phyloP scores from a whole-genome alignment of 2,113 vertebrate species.

The Rhombomys opimus region DNA sequence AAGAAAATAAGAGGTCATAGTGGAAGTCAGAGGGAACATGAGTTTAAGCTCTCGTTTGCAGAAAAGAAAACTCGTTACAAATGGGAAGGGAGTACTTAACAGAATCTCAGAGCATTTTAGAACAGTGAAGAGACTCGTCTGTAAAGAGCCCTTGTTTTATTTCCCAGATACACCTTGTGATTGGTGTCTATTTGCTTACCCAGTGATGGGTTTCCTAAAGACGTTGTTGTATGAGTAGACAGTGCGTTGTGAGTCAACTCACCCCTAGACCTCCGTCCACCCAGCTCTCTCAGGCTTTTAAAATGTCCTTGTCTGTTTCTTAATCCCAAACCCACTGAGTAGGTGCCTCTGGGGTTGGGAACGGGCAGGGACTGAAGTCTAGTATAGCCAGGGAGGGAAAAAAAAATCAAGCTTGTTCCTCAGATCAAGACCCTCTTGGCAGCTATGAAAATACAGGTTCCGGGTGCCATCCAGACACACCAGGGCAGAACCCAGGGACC shows the following conservation, averaged over 20 bases:
- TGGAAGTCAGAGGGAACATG: background rate
- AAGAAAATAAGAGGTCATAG: background rate
- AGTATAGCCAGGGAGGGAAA: background rate
- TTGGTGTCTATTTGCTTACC: background rate
- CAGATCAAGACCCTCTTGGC: background rate
- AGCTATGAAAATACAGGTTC: background rate
- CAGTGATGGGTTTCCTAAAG: background rate
- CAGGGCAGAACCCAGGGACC: background rate
- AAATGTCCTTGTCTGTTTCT: background rate
- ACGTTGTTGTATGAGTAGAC: background rate
- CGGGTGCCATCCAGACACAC: background rate
- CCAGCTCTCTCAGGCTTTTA: background rate
- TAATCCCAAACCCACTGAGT: background rate
- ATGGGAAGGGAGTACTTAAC: background rate
- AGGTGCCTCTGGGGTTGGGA: background rate
- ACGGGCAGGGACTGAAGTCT: background rate
- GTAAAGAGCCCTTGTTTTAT: background rate
- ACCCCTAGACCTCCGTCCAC: no score
- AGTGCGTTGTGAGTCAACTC: background rate
- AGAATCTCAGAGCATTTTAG: background rate
- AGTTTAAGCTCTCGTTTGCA: background rate
- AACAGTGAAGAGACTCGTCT: background rate
- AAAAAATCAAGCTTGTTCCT: background rate
- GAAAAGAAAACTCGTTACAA: background rate
- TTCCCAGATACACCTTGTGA: background rate